phyloP scores from a whole-genome alignment of 2,888 invertebrate genomes.

The Andrena fulva region DNA sequence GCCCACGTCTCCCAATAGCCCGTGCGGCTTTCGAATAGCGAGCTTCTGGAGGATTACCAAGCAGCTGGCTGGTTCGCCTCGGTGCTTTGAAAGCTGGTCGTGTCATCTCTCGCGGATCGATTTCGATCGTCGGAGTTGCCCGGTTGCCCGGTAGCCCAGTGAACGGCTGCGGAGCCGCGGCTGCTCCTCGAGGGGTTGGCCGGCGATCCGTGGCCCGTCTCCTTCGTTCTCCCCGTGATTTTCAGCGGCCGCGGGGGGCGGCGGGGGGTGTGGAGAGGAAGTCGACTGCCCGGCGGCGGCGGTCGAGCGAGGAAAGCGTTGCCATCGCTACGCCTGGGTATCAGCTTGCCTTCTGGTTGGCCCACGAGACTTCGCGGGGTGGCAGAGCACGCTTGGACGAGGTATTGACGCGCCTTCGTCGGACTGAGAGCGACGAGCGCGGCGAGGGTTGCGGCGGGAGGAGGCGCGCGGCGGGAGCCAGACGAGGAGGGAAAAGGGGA shows the following conservation, averaged over 20 bases:
- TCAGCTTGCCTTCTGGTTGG: slow-evolving; percentile 83
- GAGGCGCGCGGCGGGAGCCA: neutral
- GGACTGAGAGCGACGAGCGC: slow-evolving; percentile 38
- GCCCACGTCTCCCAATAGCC: neutral
- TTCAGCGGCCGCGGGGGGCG: neutral
- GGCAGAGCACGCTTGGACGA: slow-evolving; percentile 52
- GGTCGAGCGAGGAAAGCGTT: slow-evolving; percentile 76
- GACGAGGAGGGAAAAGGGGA: neutral
- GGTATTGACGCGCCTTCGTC: slow-evolving; percentile 63
- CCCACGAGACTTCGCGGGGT: slow-evolving; percentile 66
- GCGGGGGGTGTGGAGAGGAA: neutral
- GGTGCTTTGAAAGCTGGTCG: neutral
- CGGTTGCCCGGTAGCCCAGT: slow-evolving; percentile 53
- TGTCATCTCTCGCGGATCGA: slow-evolving; percentile 7
- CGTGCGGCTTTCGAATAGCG: neutral
- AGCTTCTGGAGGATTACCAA: neutral
- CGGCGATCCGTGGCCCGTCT: slow-evolving; percentile 7
- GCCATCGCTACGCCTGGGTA: slow-evolving; percentile 84
- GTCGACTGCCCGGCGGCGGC: slow-evolving; percentile 34
- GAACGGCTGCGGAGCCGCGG: slow-evolving; percentile 31
- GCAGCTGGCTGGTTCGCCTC: neutral
- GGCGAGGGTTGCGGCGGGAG: neutral
- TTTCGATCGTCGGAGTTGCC: slow-evolving; percentile 43
- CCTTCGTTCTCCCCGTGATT: slow-evolving; percentile 30
- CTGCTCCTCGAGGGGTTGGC: slow-evolving; percentile 26